Evolutionary conservation across 2,888 invertebrate species (phyloP), one percentile per base, ranked within the genome.

Genomic region (Eurytoma adleriae): DNA sequence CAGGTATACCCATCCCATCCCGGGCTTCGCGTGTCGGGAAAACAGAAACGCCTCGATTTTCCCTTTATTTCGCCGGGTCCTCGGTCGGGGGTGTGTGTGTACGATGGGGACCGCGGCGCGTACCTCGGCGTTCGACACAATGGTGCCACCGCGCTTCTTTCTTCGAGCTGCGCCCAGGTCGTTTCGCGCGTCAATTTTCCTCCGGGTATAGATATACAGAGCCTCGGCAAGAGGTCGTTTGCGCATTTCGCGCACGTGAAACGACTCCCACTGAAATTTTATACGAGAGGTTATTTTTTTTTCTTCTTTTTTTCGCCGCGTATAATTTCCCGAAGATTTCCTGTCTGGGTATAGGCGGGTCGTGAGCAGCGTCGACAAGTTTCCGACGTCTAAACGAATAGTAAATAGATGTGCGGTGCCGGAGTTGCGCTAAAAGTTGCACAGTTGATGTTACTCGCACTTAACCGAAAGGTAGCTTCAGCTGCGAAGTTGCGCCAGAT

Each of bases 1-100:
- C 74, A 72, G 30, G 10, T 79, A 57, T 54, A 69, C n/a, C n/a
- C n/a, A n/a, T 78, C 56, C 67, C 67, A 27, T 52, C 61, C 30
- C 16, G 5, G n/a, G n/a, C 27, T 30, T 67, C 68, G 30, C 61
- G 75, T 61, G 64, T 64, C 70, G 70, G 16, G 70, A 69, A 75
- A 74, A 75, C 70, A 59, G 70, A 70, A 79, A 75, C 75, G 66
- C 13, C 59, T 18, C 27, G 27, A 40, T 50, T 7, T 40, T 64
- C 12, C 40, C 64, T 64, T 40, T 30, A 4, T 4, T 64, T n/a
- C 10, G 16, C 30, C 40, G 30, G 30, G 30, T 30, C 30, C 30
- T 3, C 30, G 30, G 30, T 3, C 4, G 30, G 30, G 30, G 30
- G 4, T n/a, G 4, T 4, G 30, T 30, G 40, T 40, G 5, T 40